A percentile compares a stretch with the other conserved stretches of the same genome.
Evolutionary conservation across 2,888 invertebrate genomes (phyloP).

Genomic region (Trichopria drosophilae): DNA sequence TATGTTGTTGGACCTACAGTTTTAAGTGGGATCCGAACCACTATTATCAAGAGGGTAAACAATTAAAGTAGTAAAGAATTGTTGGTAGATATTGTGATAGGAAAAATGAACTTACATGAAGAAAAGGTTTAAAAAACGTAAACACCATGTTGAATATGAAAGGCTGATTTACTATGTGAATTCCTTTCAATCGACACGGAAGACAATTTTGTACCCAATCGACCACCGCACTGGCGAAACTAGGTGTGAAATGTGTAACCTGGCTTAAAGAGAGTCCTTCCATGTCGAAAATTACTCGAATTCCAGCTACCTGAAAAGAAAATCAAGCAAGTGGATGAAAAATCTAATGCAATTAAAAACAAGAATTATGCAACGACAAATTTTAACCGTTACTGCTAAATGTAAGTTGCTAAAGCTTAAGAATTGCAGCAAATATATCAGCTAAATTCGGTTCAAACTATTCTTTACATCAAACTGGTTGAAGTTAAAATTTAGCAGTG

Average conservation of each 20-base stretch:
- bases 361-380: too few species aligned
- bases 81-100: too few species aligned
- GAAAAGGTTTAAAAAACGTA: conserved; percentile 84
- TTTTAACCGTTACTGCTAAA: too few species aligned
- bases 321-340: background rate
- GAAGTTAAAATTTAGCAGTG: background rate
- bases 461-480: background rate
- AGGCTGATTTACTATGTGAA: conserved; percentile 88
- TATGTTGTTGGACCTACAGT: too few species aligned
- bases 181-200: conserved; percentile 79
- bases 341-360: background rate
- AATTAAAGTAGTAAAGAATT: too few species aligned
- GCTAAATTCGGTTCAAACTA: too few species aligned
- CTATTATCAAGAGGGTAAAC: background rate
- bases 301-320: conserved; percentile 65
- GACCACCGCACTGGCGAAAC: conserved; percentile 71
- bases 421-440: background rate
- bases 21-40: too few species aligned
- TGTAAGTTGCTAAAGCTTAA: background rate
- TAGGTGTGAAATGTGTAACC: conserved; percentile 75
- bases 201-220: conserved; percentile 82
- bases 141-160: conserved; percentile 84
- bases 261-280: conserved; percentile 74
- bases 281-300: conserved; percentile 75
- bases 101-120: conserved; percentile 54